These are phyloP conservation scores for Choreutis nemorana DNA, from an alignment of 2,888 invertebrate genomes.

Conservation along the genomic window DNA sequence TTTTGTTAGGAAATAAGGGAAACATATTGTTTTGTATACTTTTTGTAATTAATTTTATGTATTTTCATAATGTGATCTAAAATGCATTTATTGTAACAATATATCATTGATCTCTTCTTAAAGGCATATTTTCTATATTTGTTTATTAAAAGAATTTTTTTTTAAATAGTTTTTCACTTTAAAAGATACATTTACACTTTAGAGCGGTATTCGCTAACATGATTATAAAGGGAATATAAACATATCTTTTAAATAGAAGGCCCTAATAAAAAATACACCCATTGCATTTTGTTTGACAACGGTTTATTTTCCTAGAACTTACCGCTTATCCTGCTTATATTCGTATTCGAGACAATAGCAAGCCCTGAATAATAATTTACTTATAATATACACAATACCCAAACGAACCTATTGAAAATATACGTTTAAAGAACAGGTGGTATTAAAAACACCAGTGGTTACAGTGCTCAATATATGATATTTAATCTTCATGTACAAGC, in stretches of 20 bases:
- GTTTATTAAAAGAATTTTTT: too few species aligned
- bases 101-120: too few species aligned
- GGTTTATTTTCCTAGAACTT: slow-evolving; percentile 62
- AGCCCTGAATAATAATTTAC: slow-evolving; percentile 60
- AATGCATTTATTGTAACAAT: too few species aligned
- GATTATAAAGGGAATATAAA: too few species aligned
- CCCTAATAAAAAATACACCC: slow-evolving; percentile 50
- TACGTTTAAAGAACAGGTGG: slow-evolving; percentile 46
- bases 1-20: too few species aligned
- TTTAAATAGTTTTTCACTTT: too few species aligned
- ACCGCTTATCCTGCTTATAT: slow-evolving; percentile 49
- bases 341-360: slow-evolving; percentile 58
- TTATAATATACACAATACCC: slow-evolving; percentile 63
- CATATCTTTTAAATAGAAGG: slow-evolving; percentile 11
- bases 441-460: slow-evolving; percentile 60
- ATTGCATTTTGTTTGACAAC: slow-evolving; percentile 46
- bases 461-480: slow-evolving; percentile 80
- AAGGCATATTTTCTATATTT: too few species aligned
- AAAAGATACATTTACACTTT: too few species aligned
- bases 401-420: slow-evolving; percentile 57
- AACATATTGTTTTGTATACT: too few species aligned
- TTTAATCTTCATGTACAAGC: slow-evolving; percentile 81
- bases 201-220: too few species aligned
- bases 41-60: too few species aligned
- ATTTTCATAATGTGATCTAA: too few species aligned